phyloP scores from a whole-genome alignment of 2,797 vertebrate genomes.

The Gambelia wislizenii region DNA sequence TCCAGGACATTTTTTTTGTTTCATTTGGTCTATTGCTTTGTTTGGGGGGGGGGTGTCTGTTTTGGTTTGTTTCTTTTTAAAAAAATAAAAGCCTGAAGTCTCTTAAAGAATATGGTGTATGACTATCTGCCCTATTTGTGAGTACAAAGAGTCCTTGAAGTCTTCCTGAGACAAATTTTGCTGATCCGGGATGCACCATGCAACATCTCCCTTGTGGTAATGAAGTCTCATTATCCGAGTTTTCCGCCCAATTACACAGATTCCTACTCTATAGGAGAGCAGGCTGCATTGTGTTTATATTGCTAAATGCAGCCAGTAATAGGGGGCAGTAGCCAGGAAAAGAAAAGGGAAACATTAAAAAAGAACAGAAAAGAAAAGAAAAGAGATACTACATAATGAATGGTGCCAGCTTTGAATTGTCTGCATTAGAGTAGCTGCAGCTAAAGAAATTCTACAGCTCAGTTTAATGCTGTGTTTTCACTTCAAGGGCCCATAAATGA shows the following conservation, averaged over 20 bases:
- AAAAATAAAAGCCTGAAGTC: background rate
- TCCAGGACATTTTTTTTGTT: background rate
- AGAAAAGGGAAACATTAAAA: conserved; percentile 6
- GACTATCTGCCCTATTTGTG: background rate
- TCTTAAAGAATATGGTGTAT: background rate
- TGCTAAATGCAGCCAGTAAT: conserved; percentile 37
- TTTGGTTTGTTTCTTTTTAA: background rate
- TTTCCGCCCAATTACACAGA: conserved; percentile 51
- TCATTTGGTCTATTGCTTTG: background rate
- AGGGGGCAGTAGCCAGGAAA: conserved; percentile 18
- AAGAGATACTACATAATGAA: background rate
- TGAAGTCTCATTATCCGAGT: conserved; percentile 47
- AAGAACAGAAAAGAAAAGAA: too few relatives aligned
- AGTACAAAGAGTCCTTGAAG: conserved; percentile 48
- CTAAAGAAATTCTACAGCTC: background rate
- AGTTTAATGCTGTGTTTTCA: fast-evolving
- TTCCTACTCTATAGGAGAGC: conserved; percentile 1
- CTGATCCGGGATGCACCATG: background rate
- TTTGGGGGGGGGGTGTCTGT: background rate
- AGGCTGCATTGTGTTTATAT: background rate
- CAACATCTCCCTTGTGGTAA: conserved; percentile 23
- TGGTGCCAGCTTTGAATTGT: background rate
- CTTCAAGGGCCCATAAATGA: conserved; percentile 8
- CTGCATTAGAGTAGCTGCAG: background rate
- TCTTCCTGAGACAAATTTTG: background rate